phyloP scores from a whole-genome alignment of 2,113 vertebrate species.

The Falco punctatus region DNA sequence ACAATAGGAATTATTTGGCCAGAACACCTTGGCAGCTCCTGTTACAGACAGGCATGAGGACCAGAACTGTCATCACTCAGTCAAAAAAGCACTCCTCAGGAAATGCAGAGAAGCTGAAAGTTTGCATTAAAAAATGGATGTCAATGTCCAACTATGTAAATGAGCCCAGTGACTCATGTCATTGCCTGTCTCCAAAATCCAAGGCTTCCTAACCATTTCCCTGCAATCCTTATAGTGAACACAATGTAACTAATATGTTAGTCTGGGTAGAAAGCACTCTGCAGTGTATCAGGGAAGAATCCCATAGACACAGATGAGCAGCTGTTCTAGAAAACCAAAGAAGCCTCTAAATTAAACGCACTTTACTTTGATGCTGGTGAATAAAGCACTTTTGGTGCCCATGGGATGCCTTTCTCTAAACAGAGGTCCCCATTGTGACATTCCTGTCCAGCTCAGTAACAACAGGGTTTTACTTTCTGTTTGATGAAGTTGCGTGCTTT shows the following conservation, averaged over 20 bases:
- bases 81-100: neutral
- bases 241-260: neutral
- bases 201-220: neutral
- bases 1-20: neutral
- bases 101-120: neutral
- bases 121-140: neutral
- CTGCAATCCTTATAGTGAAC: neutral
- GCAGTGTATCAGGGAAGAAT: neutral
- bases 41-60: neutral
- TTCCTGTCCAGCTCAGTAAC: neutral
- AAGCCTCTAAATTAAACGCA: neutral
- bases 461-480: neutral
- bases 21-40: neutral
- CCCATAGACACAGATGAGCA: neutral
- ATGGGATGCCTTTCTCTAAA: neutral
- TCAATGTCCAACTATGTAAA: neutral
- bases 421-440: neutral
- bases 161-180: neutral
- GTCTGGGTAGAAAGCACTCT: neutral
- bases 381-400: neutral
- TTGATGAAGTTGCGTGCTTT: neutral
- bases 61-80: neutral
- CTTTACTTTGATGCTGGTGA: slow-evolving; percentile 9
- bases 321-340: neutral
- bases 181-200: neutral